Conservation (phyloP, 2,888 invertebrate genomes). For the Acleris literana region DNA sequence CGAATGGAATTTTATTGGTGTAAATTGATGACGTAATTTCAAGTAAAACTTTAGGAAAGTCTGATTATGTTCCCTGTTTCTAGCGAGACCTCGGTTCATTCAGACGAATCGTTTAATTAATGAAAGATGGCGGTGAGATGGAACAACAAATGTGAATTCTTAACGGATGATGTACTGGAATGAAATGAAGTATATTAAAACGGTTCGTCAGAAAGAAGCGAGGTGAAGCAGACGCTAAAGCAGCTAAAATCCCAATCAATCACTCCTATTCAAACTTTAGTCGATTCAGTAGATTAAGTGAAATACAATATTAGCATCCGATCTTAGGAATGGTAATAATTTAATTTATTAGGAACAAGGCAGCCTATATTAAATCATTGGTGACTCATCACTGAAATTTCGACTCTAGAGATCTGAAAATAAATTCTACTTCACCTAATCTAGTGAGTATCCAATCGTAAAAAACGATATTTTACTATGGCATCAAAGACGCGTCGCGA, state of each 20-base stretch:
- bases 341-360: constrained; percentile 76
- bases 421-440: constrained; percentile 70
- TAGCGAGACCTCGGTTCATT: constrained; percentile 64
- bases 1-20: constrained; percentile 31
- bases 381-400: constrained; percentile 81
- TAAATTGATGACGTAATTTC: constrained; percentile 48
- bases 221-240: constrained; percentile 57
- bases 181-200: constrained; percentile 24
- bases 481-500: constrained; percentile 77
- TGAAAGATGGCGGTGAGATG: constrained; percentile 11
- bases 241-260: constrained; percentile 44
- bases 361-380: constrained; percentile 79
- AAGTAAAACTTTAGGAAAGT: constrained; percentile 53
- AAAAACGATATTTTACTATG: constrained; percentile 54
- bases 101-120: constrained; percentile 47
- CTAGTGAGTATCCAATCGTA: constrained; percentile 57
- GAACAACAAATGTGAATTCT: constrained; percentile 13
- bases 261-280: constrained; percentile 36
- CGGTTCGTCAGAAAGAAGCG: constrained; percentile 62
- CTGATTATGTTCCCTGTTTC: constrained; percentile 59
- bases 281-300: constrained; percentile 70
- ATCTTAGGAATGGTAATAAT: constrained; percentile 60
- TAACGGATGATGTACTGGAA: constrained; percentile 21
- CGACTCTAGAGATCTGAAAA: constrained; percentile 56
- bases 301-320: constrained; percentile 57